phyloP scores from a whole-genome alignment of 2,113 vertebrate genomes.

The Carollia perspicillata region DNA sequence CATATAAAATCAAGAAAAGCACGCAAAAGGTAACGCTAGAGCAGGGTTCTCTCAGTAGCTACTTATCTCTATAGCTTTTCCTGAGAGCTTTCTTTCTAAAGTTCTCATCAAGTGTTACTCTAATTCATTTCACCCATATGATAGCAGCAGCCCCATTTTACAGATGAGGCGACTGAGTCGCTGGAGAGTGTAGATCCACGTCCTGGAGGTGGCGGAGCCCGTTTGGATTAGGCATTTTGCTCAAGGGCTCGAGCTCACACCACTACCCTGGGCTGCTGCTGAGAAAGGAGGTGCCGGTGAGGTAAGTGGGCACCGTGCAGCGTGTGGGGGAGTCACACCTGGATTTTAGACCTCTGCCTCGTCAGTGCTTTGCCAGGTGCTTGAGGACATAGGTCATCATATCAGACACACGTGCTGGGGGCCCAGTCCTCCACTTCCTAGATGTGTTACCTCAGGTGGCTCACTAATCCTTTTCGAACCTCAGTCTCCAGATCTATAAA shows the following conservation, averaged over 20 bases:
- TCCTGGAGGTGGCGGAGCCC: background rate
- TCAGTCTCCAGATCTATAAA: background rate
- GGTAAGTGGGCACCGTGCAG: background rate
- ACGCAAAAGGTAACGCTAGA: background rate
- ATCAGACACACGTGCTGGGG: background rate
- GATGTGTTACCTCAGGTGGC: background rate
- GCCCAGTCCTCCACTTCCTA: background rate
- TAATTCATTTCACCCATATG: background rate
- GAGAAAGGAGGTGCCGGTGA: rapidly evolving
- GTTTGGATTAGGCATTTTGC: background rate
- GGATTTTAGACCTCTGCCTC: background rate
- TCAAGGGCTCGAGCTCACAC: background rate
- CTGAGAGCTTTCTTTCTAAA: background rate
- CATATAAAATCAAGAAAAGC: background rate
- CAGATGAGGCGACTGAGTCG: background rate
- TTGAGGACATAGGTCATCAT: background rate
- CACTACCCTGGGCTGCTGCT: rapidly evolving
- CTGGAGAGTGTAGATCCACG: background rate
- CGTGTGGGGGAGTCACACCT: no score
- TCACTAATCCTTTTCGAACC: background rate
- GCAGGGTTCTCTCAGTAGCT: background rate
- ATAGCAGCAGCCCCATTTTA: background rate
- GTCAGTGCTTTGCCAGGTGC: background rate
- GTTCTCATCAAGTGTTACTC: background rate
- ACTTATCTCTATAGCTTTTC: background rate